A percentile compares a stretch with the other conserved stretches of the same genome.
Conservation (phyloP, 1,140 invertebrate species). For the Nylanderia fulva region DNA sequence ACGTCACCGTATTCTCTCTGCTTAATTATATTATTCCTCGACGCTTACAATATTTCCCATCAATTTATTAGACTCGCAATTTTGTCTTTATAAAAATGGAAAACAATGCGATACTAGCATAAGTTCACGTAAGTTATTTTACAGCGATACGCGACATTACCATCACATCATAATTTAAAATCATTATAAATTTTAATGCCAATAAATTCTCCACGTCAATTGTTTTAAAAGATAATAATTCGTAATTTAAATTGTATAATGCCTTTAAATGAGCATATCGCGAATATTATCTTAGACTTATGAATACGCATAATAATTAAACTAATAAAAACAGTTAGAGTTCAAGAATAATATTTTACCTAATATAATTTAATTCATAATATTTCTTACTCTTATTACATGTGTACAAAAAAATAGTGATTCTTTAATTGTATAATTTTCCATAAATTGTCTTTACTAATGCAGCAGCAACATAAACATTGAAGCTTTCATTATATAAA, state of each 20-base stretch:
- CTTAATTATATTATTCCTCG: no score
- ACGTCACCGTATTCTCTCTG: no score
- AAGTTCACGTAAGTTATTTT: not conserved
- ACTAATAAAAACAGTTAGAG: not conserved
- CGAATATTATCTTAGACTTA: not conserved
- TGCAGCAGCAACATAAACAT: not conserved
- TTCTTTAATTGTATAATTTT: not conserved
- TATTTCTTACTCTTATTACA: not conserved
- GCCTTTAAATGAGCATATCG: not conserved
- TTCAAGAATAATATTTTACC: not conserved
- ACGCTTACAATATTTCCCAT: not conserved
- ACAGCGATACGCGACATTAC: not conserved
- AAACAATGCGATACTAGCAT: not conserved
- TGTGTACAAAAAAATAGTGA: not conserved
- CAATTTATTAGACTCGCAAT: not conserved
- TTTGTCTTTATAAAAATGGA: not conserved
- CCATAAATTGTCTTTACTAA: not conserved
- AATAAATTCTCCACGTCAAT: not conserved
- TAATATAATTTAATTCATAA: not conserved
- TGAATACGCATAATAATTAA: not conserved
- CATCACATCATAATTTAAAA: not conserved
- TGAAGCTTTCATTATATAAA: slow-evolving; percentile 17
- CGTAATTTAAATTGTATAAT: not conserved
- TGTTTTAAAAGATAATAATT: not conserved
- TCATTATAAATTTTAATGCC: not conserved